Conservation (phyloP, 2,113 vertebrate genomes). For the Marcusenius ussheri region DNA sequence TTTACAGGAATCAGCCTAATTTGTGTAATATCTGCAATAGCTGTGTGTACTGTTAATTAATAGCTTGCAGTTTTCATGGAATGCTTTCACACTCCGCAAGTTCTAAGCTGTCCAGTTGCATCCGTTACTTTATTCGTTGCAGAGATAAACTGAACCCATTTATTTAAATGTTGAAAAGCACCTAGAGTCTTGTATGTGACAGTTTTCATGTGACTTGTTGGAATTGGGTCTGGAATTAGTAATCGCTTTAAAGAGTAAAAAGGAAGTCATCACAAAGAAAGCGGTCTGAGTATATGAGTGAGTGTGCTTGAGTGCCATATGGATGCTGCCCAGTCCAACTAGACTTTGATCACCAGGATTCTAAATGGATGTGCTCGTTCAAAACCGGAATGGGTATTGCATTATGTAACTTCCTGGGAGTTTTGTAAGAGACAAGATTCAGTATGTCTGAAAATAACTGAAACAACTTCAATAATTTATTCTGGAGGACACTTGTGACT, state of each 20-base stretch:
- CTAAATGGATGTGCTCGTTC: background rate
- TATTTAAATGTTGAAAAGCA: background rate
- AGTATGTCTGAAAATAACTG: background rate
- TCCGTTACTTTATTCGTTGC: background rate
- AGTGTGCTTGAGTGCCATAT: background rate
- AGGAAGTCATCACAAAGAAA: background rate
- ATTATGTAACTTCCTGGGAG: background rate
- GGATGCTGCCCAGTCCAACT: background rate
- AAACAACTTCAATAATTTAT: background rate
- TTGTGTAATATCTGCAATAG: background rate
- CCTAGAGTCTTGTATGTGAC: background rate
- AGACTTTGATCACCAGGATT: background rate
- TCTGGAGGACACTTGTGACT: background rate
- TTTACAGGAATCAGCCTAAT: background rate
- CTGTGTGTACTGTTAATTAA: background rate
- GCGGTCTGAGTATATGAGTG: background rate
- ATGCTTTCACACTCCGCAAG: background rate
- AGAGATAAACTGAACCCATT: background rate
- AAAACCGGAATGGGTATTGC: background rate
- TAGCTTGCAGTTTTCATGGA: background rate
- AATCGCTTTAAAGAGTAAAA: background rate
- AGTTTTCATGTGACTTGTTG: background rate
- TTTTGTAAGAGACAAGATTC: background rate
- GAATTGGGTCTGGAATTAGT: background rate
- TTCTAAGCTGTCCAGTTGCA: background rate